Conservation (phyloP, 2,113 vertebrate species). For the Festucalex cinctus region DNA sequence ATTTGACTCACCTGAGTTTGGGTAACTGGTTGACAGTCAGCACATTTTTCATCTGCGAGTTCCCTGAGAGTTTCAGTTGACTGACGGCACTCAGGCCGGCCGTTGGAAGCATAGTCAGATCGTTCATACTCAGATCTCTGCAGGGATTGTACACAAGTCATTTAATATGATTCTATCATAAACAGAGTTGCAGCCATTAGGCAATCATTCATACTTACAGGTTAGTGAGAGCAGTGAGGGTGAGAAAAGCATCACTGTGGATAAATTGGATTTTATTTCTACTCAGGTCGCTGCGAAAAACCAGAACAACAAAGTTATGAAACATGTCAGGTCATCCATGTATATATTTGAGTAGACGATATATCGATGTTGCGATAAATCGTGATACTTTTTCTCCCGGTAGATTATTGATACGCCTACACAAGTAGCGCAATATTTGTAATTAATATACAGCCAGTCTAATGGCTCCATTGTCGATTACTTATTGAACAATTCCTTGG, state of each 20-base stretch:
- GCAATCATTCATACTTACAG: constrained; percentile 83
- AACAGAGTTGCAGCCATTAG: not conserved
- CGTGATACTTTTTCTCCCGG: too few species aligned
- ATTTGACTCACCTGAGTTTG: constrained; percentile 83
- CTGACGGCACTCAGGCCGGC: constrained; percentile 81
- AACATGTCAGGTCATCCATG: not conserved
- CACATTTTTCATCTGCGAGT: constrained; percentile 82
- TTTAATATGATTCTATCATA: not conserved
- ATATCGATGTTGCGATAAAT: too few species aligned
- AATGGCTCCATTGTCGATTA: too few species aligned
- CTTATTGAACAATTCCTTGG: too few species aligned
- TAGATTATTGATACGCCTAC: too few species aligned
- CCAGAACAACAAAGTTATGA: constrained; percentile 10
- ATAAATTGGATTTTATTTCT: constrained; percentile 85
- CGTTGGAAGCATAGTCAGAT: constrained; percentile 79
- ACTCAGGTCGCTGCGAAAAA: constrained; percentile 86
- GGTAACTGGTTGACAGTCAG: constrained; percentile 82
- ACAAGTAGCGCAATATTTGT: too few species aligned
- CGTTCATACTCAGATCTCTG: constrained; percentile 90
- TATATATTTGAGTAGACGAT: not conserved
- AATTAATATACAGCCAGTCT: too few species aligned
- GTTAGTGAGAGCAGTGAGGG: constrained; percentile 81
- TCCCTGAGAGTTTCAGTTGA: constrained; percentile 91
- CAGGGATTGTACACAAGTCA: not conserved
- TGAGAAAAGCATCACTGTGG: constrained; percentile 84